phyloP scores from a whole-genome alignment of 53 echinoderm and acorn worm genomes.

The Stichopus horrens region DNA sequence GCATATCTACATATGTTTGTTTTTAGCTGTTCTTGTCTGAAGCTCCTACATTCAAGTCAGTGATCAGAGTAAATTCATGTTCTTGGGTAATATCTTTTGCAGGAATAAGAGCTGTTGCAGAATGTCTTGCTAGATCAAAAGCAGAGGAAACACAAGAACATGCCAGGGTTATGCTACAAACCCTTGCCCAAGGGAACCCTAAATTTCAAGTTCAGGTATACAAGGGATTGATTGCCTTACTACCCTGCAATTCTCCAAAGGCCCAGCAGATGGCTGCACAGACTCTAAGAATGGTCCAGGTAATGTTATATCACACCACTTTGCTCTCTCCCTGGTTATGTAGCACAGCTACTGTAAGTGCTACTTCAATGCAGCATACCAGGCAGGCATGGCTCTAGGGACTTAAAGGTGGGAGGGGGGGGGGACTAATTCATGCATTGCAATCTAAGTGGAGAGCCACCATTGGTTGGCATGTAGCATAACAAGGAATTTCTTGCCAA shows the following conservation, averaged over 20 bases:
- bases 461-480: no score
- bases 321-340: neutral
- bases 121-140: constrained; percentile 90
- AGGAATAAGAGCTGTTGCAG: constrained; percentile 93
- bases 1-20: neutral
- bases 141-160: constrained; percentile 92
- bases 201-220: constrained; percentile 94
- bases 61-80: neutral
- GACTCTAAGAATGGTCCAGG: constrained; percentile 94
- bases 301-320: constrained; percentile 18
- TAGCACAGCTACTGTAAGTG: no score
- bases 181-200: constrained; percentile 96
- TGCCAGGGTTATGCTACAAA: constrained; percentile 81
- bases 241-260: constrained; percentile 91
- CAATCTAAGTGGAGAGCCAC: no score
- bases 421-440: no score
- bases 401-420: no score
- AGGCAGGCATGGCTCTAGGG: no score
- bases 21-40: neutral
- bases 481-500: no score
- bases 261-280: constrained; percentile 97
- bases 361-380: no score
- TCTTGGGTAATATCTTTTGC: neutral
- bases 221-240: constrained; percentile 89
- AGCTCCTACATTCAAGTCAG: neutral